phyloP scores from a whole-genome alignment of 1,140 invertebrate species.

The Lepidurus couesii region DNA sequence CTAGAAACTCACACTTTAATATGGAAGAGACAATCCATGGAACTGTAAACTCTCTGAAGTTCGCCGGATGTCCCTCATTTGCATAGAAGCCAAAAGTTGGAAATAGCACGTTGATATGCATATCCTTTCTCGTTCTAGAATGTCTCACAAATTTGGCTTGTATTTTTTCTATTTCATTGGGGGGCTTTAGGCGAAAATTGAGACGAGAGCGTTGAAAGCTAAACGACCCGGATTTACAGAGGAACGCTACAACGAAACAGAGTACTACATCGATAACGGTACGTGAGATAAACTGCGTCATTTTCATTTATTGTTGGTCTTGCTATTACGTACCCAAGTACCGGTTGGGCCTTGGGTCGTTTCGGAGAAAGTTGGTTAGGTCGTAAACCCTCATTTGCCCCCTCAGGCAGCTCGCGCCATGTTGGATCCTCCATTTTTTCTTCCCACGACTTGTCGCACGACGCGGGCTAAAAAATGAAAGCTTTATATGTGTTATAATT shows the following conservation, averaged over 20 bases:
- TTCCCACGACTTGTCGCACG: constrained; percentile 8
- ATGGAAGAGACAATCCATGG: constrained; percentile 31
- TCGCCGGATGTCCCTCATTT: constrained; percentile 15
- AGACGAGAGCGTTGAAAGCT: constrained; percentile 86
- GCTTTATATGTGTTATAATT: background rate
- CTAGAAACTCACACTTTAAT: background rate
- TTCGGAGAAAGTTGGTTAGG: background rate
- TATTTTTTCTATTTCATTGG: constrained; percentile 31
- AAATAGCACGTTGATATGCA: background rate
- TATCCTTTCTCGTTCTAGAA: constrained; percentile 40
- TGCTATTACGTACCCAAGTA: background rate
- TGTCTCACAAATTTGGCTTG: constrained; percentile 45
- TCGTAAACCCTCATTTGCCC: background rate
- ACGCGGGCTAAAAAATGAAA: background rate
- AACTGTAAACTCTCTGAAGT: constrained; percentile 24
- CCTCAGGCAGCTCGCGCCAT: background rate
- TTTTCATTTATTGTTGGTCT: background rate
- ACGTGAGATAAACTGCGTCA: constrained; percentile 43
- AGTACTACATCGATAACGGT: constrained; percentile 96
- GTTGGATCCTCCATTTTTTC: background rate
- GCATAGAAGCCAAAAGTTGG: background rate
- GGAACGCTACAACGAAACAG: constrained; percentile 87
- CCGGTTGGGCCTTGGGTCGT: background rate
- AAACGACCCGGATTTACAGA: constrained; percentile 87
- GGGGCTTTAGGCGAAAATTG: constrained; percentile 73